A percentile compares a stretch with the other conserved stretches of the same genome.
Evolutionary conservation across 2,113 vertebrate genomes (phyloP).

Genomic region (Bos indicus): DNA sequence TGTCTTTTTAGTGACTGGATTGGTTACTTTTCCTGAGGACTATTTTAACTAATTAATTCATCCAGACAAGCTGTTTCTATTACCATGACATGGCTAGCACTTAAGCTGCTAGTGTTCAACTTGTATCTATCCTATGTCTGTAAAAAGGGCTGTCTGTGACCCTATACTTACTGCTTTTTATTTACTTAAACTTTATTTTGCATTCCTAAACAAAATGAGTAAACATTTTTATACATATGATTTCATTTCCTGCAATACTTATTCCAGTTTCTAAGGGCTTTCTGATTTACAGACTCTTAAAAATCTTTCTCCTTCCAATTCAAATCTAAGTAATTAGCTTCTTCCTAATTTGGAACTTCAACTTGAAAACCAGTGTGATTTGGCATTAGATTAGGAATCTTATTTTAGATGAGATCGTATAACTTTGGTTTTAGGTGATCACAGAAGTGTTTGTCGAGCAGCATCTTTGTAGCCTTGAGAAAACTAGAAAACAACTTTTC

Average conservation of each 20-base stretch:
- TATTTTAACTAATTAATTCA: conserved; percentile 5
- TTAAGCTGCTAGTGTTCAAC: not conserved
- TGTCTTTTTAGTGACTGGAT: conserved; percentile 6
- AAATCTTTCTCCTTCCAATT: conserved; percentile 52
- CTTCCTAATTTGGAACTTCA: conserved; percentile 50
- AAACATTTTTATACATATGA: conserved; percentile 20
- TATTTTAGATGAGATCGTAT: conserved; percentile 50
- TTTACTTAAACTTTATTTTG: conserved; percentile 37
- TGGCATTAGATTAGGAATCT: not conserved
- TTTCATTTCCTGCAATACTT: conserved; percentile 37
- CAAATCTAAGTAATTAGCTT: conserved; percentile 58
- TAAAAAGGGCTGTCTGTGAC: not conserved
- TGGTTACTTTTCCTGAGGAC: not conserved
- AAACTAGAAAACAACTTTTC: conserved; percentile 60
- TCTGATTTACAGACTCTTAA: conserved; percentile 55
- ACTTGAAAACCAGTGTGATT: not conserved
- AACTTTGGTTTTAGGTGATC: conserved; percentile 1
- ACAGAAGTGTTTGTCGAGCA: not conserved
- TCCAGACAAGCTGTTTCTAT: not conserved
- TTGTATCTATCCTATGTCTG: not conserved
- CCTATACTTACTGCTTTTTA: not conserved
- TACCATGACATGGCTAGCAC: not conserved
- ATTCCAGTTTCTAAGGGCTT: conserved; percentile 44
- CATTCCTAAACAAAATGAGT: conserved; percentile 43
- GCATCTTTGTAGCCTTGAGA: conserved; percentile 2